These are phyloP conservation scores for Patella caerulea DNA, from an alignment of 2,888 invertebrate genomes.

Conservation along the genomic window DNA sequence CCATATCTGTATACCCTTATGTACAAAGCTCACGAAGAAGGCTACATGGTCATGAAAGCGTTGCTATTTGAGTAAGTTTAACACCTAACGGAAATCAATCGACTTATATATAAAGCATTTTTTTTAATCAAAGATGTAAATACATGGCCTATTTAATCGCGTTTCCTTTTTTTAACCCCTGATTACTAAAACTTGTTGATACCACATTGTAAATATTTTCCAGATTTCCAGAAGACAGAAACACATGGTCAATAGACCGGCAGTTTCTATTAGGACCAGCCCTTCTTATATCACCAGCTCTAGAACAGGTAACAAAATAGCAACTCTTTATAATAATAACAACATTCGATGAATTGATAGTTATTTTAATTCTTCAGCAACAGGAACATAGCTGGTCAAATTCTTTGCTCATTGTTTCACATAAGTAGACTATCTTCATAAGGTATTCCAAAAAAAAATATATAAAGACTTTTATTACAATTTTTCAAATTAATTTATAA, in stretches of 20 bases:
- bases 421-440: no score
- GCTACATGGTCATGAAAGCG: constrained; percentile 68
- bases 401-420: no score
- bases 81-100: not conserved
- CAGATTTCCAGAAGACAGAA: constrained; percentile 49
- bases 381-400: no score
- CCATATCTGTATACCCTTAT: constrained; percentile 73
- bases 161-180: not conserved
- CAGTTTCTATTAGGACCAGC: constrained; percentile 67
- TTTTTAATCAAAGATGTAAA: not conserved
- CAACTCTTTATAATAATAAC: not conserved
- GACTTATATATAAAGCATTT: not conserved
- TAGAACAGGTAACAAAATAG: constrained; percentile 42
- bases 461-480: no score
- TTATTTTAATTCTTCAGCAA: no score
- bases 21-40: constrained; percentile 65
- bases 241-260: constrained; percentile 44
- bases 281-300: constrained; percentile 63
- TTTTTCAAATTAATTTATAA: no score
- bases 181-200: no score
- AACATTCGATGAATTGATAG: not conserved
- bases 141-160: not conserved
- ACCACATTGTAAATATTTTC: not conserved
- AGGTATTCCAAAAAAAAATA: no score
- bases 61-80: constrained; percentile 68